Percentiles rank a stretch among this genome's conserved stretches.
Evolutionary conservation across 2,888 invertebrate species (phyloP).

Genomic region (Axea sp.): DNA sequence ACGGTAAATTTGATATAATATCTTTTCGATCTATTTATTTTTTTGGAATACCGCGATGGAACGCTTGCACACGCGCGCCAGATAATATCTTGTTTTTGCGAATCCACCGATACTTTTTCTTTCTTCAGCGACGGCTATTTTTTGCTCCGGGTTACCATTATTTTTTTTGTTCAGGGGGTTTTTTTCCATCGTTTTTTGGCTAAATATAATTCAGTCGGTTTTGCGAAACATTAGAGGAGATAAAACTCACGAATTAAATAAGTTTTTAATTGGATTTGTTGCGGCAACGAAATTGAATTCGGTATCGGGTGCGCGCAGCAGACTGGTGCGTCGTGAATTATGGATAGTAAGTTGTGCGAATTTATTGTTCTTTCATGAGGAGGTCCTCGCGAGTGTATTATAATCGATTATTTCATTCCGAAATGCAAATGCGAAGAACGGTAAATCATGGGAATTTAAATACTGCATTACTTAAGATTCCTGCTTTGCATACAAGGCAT

Average conservation of each 20-base stretch:
- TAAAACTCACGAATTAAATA: constrained; percentile 31
- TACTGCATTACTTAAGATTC: constrained; percentile 37
- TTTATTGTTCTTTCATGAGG: constrained; percentile 40
- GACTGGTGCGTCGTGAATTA: constrained; percentile 30
- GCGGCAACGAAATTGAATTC: constrained; percentile 17
- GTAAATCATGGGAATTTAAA: constrained; percentile 49
- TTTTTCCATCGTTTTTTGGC: not conserved
- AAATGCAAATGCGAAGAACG: constrained; percentile 35
- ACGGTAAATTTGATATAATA: no score
- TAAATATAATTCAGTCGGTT: constrained; percentile 23
- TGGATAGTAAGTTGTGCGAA: constrained; percentile 29
- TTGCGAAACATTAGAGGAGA: constrained; percentile 13
- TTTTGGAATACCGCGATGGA: not conserved
- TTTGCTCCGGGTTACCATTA: not conserved
- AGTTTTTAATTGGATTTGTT: constrained; percentile 47
- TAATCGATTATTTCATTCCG: constrained; percentile 52
- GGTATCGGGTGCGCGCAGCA: constrained; percentile 9
- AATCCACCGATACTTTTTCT: constrained; percentile 5
- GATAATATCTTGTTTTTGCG: constrained; percentile 11
- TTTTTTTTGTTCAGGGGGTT: no score
- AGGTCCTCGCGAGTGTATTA: constrained; percentile 37
- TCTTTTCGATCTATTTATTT: no score
- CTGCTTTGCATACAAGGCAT: constrained; percentile 44
- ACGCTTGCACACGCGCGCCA: not conserved
- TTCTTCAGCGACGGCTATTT: not conserved